Percentiles rank a stretch among this genome's conserved stretches.
Conservation (phyloP, 2,888 invertebrate species). For the Coleophora flavipennella region DNA sequence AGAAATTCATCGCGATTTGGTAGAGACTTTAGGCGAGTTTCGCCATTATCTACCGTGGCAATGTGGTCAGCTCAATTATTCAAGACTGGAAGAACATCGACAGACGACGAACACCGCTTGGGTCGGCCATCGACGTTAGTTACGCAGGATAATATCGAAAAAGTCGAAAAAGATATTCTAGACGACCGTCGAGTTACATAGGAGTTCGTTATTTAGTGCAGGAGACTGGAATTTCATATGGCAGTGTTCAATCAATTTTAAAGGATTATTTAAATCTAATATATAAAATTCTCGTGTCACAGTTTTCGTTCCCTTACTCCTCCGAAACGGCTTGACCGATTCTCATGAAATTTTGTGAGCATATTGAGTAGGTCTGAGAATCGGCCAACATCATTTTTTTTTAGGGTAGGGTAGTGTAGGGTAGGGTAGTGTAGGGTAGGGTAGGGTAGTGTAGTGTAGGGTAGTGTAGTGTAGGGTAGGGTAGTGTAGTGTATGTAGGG, state of each 20-base stretch:
- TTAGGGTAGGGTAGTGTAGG: too few species aligned
- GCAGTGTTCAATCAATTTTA: neutral
- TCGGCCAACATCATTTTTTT: too few species aligned
- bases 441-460: neutral
- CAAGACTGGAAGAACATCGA: neutral
- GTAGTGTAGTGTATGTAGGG: too few species aligned
- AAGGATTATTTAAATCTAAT: neutral
- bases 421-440: neutral
- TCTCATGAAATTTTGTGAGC: too few species aligned
- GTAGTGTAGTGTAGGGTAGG: neutral
- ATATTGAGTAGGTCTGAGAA: too few species aligned
- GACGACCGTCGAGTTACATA: neutral
- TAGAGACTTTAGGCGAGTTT: neutral
- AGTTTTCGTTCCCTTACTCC: too few species aligned
- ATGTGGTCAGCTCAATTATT: neutral
- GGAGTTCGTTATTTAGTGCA: constrained; percentile 1
- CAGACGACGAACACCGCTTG: neutral
- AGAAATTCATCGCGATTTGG: too few species aligned
- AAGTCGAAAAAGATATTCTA: neutral
- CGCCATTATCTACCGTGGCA: constrained; percentile 1
- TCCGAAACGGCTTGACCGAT: too few species aligned
- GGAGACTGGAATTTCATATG: too few species aligned
- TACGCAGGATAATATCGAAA: neutral
- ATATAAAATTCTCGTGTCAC: too few species aligned
- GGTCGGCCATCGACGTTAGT: constrained; percentile 1